Conservation (phyloP, 2,113 vertebrate species). For the Furnarius figulus region DNA sequence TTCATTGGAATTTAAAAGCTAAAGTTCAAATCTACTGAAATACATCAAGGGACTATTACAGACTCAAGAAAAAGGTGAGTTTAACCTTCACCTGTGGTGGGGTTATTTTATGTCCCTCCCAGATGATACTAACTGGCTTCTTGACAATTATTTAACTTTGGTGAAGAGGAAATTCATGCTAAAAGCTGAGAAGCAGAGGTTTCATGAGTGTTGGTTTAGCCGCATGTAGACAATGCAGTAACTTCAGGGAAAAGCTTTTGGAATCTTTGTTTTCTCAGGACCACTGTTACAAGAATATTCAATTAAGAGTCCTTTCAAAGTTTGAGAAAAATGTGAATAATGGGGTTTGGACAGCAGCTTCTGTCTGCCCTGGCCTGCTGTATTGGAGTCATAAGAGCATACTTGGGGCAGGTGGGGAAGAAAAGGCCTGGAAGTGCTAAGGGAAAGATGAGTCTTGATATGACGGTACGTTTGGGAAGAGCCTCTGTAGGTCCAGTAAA, state of each 20-base stretch:
- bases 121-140: background rate
- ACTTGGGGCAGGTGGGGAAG: too few relatives aligned
- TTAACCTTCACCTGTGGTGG: background rate
- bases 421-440: background rate
- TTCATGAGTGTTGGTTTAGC: background rate
- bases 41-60: background rate
- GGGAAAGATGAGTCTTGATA: background rate
- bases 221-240: background rate
- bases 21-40: background rate
- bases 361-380: background rate
- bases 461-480: background rate
- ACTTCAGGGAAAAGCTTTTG: background rate
- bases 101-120: background rate
- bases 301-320: background rate
- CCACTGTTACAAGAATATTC: background rate
- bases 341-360: background rate
- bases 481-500: background rate
- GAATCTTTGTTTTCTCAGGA: background rate
- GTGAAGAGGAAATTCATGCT: background rate
- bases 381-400: background rate
- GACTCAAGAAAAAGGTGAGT: background rate
- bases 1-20: background rate
- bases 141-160: background rate
- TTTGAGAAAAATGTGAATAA: background rate
- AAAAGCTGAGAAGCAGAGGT: background rate